Percentiles rank a stretch among this genome's conserved stretches.
These are phyloP conservation scores for Erannis defoliaria DNA, from an alignment of 2,888 invertebrate genomes.

Conservation along the genomic window DNA sequence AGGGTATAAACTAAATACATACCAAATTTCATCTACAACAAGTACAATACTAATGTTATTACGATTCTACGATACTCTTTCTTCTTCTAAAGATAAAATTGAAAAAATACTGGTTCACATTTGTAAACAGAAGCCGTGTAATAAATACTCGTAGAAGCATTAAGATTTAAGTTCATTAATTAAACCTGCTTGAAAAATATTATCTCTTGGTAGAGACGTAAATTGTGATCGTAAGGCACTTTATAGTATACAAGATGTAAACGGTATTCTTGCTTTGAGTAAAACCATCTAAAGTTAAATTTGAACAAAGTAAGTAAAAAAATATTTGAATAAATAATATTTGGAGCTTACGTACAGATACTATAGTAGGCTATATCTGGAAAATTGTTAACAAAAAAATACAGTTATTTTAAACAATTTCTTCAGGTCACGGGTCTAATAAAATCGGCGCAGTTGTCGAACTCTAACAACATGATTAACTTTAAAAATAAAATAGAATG, in stretches of 20 bases:
- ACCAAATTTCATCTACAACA: too few species aligned
- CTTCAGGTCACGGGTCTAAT: too few species aligned
- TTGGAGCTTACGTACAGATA: too few species aligned
- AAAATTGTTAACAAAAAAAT: too few species aligned
- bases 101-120: not conserved
- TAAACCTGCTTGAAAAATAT: slow-evolving; percentile 17
- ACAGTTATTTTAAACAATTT: too few species aligned
- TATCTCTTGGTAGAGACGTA: slow-evolving; percentile 13
- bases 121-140: slow-evolving; percentile 11
- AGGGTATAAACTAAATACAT: too few species aligned
- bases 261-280: not conserved
- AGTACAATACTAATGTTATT: too few species aligned
- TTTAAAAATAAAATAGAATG: too few species aligned
- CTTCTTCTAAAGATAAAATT: not conserved
- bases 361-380: too few species aligned
- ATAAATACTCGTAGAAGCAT: slow-evolving; percentile 1
- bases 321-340: too few species aligned
- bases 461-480: too few species aligned
- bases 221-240: slow-evolving; percentile 21
- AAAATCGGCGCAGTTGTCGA: too few species aligned
- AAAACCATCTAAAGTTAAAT: not conserved
- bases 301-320: not conserved
- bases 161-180: slow-evolving; percentile 19
- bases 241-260: slow-evolving; percentile 10
- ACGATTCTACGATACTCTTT: not conserved